Percentiles rank a stretch among this genome's conserved stretches.
Evolutionary conservation across 1,140 invertebrate genomes (phyloP).

Genomic region (Rhysida immarginata): DNA sequence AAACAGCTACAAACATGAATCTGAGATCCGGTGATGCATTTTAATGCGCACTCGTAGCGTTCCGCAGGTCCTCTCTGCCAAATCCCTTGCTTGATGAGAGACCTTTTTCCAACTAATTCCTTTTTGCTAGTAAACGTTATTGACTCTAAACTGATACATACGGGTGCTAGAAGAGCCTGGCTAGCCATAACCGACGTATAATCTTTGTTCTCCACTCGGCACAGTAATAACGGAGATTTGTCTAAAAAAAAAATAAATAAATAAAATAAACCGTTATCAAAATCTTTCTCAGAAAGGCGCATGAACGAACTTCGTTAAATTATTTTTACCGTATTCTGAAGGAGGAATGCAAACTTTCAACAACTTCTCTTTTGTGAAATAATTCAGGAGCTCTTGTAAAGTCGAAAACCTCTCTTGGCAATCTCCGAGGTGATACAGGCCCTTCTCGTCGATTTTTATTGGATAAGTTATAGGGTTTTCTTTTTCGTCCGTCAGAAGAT

Average conservation of each 20-base stretch:
- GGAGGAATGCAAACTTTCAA: conserved; percentile 60
- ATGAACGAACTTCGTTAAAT: conserved; percentile 6
- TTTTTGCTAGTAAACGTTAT: background rate
- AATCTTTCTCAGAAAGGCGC: conserved; percentile 1
- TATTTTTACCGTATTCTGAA: conserved; percentile 65
- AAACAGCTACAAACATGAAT: no score
- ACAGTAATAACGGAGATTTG: conserved; percentile 54
- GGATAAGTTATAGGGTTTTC: conserved; percentile 38
- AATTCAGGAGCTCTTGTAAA: conserved; percentile 41
- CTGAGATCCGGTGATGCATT: no score
- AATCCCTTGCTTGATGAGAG: no score
- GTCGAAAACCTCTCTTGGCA: conserved; percentile 37
- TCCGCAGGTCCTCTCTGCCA: no score
- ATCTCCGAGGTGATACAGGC: conserved; percentile 34
- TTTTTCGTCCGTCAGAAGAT: conserved; percentile 50
- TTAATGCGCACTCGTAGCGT: no score
- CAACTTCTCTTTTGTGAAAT: conserved; percentile 43
- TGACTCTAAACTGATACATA: conserved; percentile 17
- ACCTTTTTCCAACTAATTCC: background rate
- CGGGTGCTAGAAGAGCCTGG: background rate
- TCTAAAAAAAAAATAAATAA: conserved; percentile 38
- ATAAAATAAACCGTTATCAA: background rate
- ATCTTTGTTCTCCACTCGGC: conserved; percentile 32
- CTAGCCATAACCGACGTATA: conserved; percentile 22
- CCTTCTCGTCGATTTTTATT: conserved; percentile 36